A percentile compares a stretch with the other conserved stretches of the same genome.
phyloP scores from a whole-genome alignment of 2,797 vertebrate species.

The Remorina albescens region DNA sequence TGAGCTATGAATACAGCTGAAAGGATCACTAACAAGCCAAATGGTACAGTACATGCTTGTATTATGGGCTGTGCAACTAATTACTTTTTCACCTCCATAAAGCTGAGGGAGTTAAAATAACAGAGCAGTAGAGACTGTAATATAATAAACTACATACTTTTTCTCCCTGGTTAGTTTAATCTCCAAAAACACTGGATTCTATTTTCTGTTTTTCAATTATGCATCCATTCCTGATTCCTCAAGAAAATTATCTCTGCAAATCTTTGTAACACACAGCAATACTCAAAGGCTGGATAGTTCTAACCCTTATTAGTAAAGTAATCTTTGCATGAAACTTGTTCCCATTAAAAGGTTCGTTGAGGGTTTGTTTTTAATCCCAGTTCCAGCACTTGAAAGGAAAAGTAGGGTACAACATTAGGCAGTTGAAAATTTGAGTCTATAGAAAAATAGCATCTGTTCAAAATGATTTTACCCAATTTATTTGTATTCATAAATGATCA shows the following conservation, averaged over 20 bases:
- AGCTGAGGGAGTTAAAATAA: too few relatives aligned
- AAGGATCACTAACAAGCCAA: neutral
- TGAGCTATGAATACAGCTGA: neutral
- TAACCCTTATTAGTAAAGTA: neutral
- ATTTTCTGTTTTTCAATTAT: neutral
- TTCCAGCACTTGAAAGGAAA: too few relatives aligned
- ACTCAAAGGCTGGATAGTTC: neutral
- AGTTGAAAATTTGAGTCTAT: neutral
- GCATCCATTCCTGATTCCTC: neutral
- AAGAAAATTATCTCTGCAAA: neutral
- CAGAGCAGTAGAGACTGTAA: too few relatives aligned
- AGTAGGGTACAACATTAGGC: neutral
- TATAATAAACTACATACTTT: too few relatives aligned
- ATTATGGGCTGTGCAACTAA: too few relatives aligned
- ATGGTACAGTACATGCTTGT: neutral
- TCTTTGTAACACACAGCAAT: neutral
- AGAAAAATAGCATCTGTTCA: neutral
- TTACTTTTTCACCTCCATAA: too few relatives aligned
- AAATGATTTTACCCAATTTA: neutral
- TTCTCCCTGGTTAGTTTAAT: too few relatives aligned
- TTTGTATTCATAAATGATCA: neutral
- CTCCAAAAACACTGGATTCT: neutral
- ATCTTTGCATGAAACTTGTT: neutral
- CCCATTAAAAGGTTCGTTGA: neutral
- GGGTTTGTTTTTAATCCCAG: neutral